Evolutionary conservation across 2,797 vertebrate genomes (phyloP).

Genomic region (Oryzias sinensis): DNA sequence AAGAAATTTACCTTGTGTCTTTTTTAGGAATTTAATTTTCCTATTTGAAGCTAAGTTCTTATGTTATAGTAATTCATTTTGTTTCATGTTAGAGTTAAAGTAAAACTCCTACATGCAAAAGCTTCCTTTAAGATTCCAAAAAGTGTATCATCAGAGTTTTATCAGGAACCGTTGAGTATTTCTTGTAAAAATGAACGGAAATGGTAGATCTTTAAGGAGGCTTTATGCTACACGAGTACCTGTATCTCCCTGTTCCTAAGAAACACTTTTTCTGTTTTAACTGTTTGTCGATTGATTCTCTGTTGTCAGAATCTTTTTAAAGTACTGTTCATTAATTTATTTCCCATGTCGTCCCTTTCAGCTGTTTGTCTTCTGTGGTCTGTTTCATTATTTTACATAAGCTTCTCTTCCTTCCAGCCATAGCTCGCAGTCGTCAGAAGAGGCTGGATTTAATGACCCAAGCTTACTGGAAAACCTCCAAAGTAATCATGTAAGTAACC

Average conservation of each 20-base stretch:
- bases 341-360: conserved; percentile 5
- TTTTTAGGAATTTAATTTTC: too few species aligned
- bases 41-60: too few species aligned
- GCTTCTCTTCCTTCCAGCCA: conserved; percentile 79
- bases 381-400: conserved; percentile 38
- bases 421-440: conserved; percentile 84
- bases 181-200: conserved; percentile 9
- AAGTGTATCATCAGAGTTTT: not conserved
- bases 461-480: conserved; percentile 96
- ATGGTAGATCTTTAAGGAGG: not conserved
- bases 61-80: too few species aligned
- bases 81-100: too few species aligned
- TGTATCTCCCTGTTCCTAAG: not conserved
- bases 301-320: conserved; percentile 14
- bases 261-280: conserved; percentile 2
- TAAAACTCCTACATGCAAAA: not conserved
- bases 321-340: not conserved
- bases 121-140: not conserved
- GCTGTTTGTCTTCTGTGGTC: not conserved
- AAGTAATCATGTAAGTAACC: conserved; percentile 92
- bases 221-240: not conserved
- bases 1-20: too few species aligned
- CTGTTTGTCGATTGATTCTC: not conserved
- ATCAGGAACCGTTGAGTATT: conserved; percentile 1
- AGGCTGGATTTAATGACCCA: conserved; percentile 88